phyloP scores from a whole-genome alignment of 2,797 vertebrate genomes.

The Mormyrus hasselquistii region DNA sequence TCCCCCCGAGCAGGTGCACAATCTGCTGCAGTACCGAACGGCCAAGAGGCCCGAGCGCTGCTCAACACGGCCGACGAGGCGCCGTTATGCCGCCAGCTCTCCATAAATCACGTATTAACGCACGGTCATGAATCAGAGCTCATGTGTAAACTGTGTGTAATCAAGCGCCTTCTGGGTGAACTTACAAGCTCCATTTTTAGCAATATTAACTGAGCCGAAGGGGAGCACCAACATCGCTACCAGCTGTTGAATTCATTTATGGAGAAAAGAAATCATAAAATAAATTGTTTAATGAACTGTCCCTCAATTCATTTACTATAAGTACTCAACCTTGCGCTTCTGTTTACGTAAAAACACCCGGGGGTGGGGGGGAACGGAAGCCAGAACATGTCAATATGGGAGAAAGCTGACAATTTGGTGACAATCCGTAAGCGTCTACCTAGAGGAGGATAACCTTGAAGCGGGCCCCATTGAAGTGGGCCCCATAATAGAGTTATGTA shows the following conservation, averaged over 20 bases:
- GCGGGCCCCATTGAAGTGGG: no score
- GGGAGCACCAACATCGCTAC: neutral
- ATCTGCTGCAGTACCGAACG: neutral
- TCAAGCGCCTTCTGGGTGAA: neutral
- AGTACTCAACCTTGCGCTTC: neutral
- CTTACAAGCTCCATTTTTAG: neutral
- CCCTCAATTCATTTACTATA: neutral
- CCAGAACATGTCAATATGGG: neutral
- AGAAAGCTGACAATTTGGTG: neutral
- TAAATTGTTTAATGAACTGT: neutral
- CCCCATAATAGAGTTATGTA: neutral
- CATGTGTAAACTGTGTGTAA: conserved; percentile 1
- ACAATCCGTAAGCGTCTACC: neutral
- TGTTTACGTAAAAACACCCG: neutral
- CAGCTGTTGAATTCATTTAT: neutral
- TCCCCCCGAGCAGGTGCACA: neutral
- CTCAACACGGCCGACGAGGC: neutral
- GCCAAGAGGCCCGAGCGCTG: neutral
- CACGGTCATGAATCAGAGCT: neutral
- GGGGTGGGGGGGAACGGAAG: neutral
- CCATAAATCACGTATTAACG: neutral
- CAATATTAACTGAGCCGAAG: neutral
- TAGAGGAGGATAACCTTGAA: neutral
- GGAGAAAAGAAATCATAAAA: neutral
- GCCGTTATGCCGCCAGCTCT: neutral